A percentile compares a stretch with the other conserved stretches of the same genome.
Conservation (phyloP, 2,113 vertebrate species). For the Solenodon paradoxus region DNA sequence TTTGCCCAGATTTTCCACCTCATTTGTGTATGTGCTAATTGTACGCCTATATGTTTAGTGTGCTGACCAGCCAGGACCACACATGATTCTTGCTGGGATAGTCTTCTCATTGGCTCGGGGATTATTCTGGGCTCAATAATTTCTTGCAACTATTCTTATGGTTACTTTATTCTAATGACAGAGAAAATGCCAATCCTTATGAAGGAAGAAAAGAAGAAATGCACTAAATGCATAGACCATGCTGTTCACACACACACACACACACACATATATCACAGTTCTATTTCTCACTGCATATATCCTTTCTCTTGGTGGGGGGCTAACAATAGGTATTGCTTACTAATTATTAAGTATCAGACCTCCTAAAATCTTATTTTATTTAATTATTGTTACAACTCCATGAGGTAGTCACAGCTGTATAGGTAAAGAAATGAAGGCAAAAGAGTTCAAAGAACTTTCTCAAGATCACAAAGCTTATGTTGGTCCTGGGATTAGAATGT, state of each 20-base stretch:
- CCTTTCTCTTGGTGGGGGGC: not conserved
- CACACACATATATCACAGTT: not conserved
- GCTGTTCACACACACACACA: too few species aligned
- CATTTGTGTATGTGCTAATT: not conserved
- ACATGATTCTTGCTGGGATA: not conserved
- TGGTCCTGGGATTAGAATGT: not conserved
- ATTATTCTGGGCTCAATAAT: not conserved
- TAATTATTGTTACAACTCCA: not conserved
- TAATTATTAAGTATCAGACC: not conserved
- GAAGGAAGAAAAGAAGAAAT: not conserved
- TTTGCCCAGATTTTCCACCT: not conserved
- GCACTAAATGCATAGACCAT: not conserved
- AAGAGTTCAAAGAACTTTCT: not conserved
- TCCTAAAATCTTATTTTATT: not conserved
- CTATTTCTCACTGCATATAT: not conserved
- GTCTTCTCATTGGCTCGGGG: not conserved
- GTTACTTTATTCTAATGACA: not conserved
- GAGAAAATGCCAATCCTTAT: not conserved
- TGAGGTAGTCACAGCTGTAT: not conserved
- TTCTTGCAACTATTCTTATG: not conserved
- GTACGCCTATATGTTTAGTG: not conserved
- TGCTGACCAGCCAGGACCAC: not conserved
- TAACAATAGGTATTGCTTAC: not conserved
- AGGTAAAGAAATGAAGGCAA: not conserved
- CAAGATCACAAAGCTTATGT: not conserved